Base-by-base conservation (phyloP, 2,888 invertebrate species). In the Notodonta ziczac region DNA sequence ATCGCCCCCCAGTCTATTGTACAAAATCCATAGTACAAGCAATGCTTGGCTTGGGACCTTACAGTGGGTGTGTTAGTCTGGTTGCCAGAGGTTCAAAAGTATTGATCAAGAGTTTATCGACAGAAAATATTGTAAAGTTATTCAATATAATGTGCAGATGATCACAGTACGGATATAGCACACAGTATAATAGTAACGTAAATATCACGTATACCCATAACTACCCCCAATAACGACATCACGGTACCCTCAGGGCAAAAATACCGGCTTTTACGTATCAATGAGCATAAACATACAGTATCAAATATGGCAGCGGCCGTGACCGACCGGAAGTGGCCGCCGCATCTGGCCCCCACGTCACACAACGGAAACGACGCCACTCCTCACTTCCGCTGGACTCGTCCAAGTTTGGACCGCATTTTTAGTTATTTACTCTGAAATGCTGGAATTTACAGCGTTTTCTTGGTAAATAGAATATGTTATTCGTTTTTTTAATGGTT, bases 261-360 rank as follows among this genome's bases (percentile, higher is more conserved):
- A 56, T 44, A 12, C 13, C 35, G 4, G n/a, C 53, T 60, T 57
- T 62, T 63, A 63, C 63, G 59, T 62, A 64, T 59, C 44, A 66
- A 48, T 59, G 57, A 39, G 4, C 58, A 61, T 61, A 59, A 69
- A 63, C 59, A 63, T 60, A 63, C 57, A 62, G 67, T 65, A 66
- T 68, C 67, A 69, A 73, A 76, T 73, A 74, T 71, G 62, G 67
- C 54, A 63, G 57, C 68, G 75, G 62, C 68, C 66, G 61, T 68
- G 74, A 70, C 76, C 69, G 73, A 61, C 79, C 86, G 88, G 88
- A 88, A 82, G 78, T 67, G 74, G 69, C 69, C 72, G 81, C 76
- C 82, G 83, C 88, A 86, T 88, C 85, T 86, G 88, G 82, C 78
- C 77, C 65, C 81, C 82, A 82, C 84, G 83, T 81, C 80, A 77